Evolutionary conservation across 1,140 invertebrate genomes (phyloP).

Genomic region (Drosophila ficusphila): DNA sequence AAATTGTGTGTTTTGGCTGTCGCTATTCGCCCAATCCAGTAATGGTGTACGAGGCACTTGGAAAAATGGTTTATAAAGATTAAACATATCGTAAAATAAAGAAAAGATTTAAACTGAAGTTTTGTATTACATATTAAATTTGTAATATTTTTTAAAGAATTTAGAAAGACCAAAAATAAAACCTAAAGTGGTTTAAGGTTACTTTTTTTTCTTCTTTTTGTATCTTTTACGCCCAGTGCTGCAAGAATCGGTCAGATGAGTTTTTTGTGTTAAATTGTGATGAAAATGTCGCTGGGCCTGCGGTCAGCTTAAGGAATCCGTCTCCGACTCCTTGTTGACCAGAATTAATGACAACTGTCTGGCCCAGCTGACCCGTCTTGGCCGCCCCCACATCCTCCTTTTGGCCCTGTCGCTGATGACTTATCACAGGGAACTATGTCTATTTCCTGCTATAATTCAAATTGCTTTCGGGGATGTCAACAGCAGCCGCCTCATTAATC

Average conservation of each 20-base stretch:
- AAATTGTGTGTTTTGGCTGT: constrained; percentile 20
- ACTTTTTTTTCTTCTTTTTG: neutral
- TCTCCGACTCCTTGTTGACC: constrained; percentile 39
- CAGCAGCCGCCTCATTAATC: constrained; percentile 60
- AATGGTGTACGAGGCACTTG: neutral
- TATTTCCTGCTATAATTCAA: constrained; percentile 62
- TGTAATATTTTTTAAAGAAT: too few species aligned
- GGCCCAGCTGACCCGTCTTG: constrained; percentile 61
- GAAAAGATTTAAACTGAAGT: too few species aligned
- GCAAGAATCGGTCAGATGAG: constrained; percentile 8
- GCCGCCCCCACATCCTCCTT: constrained; percentile 1
- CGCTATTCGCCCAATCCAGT: constrained; percentile 2
- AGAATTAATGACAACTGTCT: constrained; percentile 81
- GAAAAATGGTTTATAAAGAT: neutral
- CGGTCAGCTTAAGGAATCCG: constrained; percentile 45
- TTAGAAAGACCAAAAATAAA: too few species aligned
- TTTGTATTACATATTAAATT: too few species aligned
- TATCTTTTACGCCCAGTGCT: constrained; percentile 4
- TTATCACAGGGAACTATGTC: constrained; percentile 70
- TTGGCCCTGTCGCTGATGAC: constrained; percentile 61
- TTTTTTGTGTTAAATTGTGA: constrained; percentile 74
- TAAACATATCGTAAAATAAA: too few species aligned
- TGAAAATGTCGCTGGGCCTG: constrained; percentile 62
- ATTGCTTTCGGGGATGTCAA: constrained; percentile 57
- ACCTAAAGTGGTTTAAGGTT: too few species aligned